A percentile compares a stretch with the other conserved stretches of the same genome.
Evolutionary conservation across 2,797 vertebrate genomes (phyloP).

Genomic region (Sternarchorhynchus goeldii): DNA sequence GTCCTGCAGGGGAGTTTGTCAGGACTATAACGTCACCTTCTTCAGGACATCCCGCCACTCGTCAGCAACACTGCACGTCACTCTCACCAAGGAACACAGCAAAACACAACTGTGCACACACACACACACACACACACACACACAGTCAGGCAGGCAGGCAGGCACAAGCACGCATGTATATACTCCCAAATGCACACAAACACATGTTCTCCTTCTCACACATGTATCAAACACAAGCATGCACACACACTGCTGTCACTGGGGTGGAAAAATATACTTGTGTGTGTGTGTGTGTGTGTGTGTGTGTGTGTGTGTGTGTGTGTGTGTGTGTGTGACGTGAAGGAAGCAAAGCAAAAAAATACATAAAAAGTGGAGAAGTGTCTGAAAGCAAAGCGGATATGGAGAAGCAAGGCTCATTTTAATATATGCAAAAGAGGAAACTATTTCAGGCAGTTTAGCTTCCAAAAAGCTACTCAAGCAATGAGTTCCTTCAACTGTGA

Average conservation of each 20-base stretch:
- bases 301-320: conserved; percentile 25
- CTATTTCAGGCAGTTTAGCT: conserved; percentile 48
- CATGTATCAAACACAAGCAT: background rate
- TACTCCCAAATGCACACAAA: background rate
- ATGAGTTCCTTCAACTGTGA: conserved; percentile 1
- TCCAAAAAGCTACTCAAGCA: conserved; percentile 43
- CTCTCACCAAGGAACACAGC: conserved; percentile 28
- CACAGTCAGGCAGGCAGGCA: conserved; percentile 25
- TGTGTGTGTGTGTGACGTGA: conserved; percentile 33
- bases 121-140: conserved; percentile 13
- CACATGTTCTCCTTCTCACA: background rate
- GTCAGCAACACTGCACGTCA: conserved; percentile 57
- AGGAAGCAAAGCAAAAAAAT: conserved; percentile 36
- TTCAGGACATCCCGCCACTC: conserved; percentile 56
- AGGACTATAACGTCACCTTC: conserved; percentile 58
- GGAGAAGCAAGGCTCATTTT: conserved; percentile 40
- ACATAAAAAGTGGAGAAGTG: conserved; percentile 7
- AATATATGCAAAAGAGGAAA: conserved; percentile 53
- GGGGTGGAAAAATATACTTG: conserved; percentile 42
- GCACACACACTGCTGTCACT: conserved; percentile 31
- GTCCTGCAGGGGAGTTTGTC: conserved; percentile 53
- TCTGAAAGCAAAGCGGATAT: conserved; percentile 33
- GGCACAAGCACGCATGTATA: background rate
- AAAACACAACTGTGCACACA: background rate
- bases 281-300: conserved; percentile 42